A percentile compares a stretch with the other conserved stretches of the same genome.
Evolutionary conservation across 1,140 invertebrate genomes (phyloP).

Genomic region (Pachypeltis micranthus): DNA sequence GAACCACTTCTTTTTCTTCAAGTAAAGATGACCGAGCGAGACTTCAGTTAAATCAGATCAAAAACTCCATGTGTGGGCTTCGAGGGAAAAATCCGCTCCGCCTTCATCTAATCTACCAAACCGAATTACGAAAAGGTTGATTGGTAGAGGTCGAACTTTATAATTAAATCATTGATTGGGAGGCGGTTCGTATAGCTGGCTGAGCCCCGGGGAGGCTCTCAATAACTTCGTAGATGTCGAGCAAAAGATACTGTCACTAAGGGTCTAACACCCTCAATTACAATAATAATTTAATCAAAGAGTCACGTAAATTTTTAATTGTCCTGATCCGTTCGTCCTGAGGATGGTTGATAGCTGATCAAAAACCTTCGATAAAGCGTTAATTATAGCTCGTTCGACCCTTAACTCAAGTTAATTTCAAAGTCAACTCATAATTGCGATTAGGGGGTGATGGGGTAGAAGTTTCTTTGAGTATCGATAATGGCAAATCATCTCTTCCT

Average conservation of each 20-base stretch:
- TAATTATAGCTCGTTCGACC: too few relatives aligned
- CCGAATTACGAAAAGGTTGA: background rate
- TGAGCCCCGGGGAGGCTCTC: background rate
- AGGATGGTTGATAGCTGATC: too few relatives aligned
- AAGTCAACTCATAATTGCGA: too few relatives aligned
- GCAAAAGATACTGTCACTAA: background rate
- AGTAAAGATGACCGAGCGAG: background rate
- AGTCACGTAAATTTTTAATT: background rate
- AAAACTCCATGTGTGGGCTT: background rate
- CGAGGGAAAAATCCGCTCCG: background rate
- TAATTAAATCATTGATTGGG: background rate
- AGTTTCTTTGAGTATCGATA: too few relatives aligned
- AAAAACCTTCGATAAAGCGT: too few relatives aligned
- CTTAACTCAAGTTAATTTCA: too few relatives aligned
- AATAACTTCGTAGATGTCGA: background rate
- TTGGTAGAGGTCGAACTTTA: background rate
- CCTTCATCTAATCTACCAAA: background rate
- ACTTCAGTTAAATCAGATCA: background rate
- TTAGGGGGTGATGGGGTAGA: too few relatives aligned
- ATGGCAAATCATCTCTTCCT: too few relatives aligned
- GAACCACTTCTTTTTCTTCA: background rate
- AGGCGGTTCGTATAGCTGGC: background rate
- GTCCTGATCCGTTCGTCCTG: too few relatives aligned
- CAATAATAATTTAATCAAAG: background rate
- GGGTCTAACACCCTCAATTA: background rate